A percentile compares a stretch with the other conserved stretches of the same genome.
Conservation (phyloP, 2,113 vertebrate genomes). For the Pelecanoides urinatrix region DNA sequence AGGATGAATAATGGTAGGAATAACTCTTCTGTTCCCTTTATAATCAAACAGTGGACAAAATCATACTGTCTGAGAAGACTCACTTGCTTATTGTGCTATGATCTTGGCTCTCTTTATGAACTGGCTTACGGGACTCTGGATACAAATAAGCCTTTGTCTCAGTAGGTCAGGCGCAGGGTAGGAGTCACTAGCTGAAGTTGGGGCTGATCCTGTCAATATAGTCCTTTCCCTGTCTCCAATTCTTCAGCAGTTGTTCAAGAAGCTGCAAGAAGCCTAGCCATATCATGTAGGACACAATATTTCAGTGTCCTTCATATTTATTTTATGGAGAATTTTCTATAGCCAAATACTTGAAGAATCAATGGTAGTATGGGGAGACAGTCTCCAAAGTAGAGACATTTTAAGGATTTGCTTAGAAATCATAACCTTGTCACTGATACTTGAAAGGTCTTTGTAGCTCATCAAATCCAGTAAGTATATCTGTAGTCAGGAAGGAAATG, state of each 20-base stretch:
- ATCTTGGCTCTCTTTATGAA: background rate
- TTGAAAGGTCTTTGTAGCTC: background rate
- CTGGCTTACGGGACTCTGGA: background rate
- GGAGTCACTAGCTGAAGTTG: background rate
- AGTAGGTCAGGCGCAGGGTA: background rate
- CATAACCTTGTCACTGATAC: background rate
- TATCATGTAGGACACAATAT: background rate
- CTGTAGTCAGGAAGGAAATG: background rate
- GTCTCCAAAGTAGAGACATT: background rate
- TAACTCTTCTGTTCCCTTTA: background rate
- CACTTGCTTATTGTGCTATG: background rate
- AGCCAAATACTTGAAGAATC: background rate
- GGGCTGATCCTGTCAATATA: background rate
- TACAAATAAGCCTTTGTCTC: background rate
- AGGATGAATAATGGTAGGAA: background rate
- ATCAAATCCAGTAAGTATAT: background rate
- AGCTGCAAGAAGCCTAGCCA: background rate
- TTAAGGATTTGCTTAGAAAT: background rate
- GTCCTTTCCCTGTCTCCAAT: background rate
- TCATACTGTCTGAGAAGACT: background rate
- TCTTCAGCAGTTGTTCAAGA: background rate
- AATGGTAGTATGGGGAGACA: background rate
- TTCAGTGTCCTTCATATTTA: background rate
- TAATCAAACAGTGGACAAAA: background rate
- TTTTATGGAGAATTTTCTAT: background rate